These are phyloP conservation scores for Drosophila ustulata DNA, from an alignment of 2,888 invertebrate species.

Conservation along the genomic window DNA sequence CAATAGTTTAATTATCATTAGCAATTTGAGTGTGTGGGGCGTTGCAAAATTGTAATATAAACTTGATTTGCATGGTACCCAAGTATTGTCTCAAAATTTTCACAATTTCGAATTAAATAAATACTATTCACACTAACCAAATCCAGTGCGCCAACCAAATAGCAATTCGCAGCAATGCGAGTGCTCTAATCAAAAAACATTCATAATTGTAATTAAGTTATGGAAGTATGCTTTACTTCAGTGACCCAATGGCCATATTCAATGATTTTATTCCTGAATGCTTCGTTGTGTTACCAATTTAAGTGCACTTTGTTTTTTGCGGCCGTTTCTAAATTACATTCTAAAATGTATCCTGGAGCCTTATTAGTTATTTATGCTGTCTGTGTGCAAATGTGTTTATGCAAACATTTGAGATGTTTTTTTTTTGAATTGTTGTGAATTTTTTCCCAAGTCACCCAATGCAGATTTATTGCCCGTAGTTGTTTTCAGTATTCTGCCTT, in stretches of 20 bases:
- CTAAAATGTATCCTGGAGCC: slow-evolving; percentile 69
- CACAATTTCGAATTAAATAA: too few relatives aligned
- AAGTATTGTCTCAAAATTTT: too few relatives aligned
- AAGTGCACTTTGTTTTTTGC: slow-evolving; percentile 23
- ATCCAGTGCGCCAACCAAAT: too few relatives aligned
- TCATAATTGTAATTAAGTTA: slow-evolving; percentile 70
- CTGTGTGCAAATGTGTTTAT: slow-evolving; percentile 57
- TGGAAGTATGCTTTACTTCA: slow-evolving; percentile 38
- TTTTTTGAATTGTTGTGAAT: slow-evolving; percentile 15
- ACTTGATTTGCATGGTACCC: too few relatives aligned
- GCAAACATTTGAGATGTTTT: slow-evolving; percentile 48
- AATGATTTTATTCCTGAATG: too few relatives aligned
- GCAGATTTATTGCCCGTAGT: slow-evolving; percentile 75
- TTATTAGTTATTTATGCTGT: slow-evolving; percentile 74
- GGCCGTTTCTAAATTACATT: slow-evolving; percentile 64
- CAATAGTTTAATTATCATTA: slow-evolving; percentile 2
- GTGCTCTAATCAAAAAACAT: too few relatives aligned
- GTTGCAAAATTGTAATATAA: too few relatives aligned
- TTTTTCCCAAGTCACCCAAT: slow-evolving; percentile 22
- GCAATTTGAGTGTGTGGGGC: too few relatives aligned
- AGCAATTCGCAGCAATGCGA: too few relatives aligned
- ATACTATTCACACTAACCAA: too few relatives aligned
- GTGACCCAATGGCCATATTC: too few relatives aligned
- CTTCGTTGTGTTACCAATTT: slow-evolving; percentile 8
- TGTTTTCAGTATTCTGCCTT: slow-evolving; percentile 65